A percentile compares a stretch with the other conserved stretches of the same genome.
Conservation (phyloP, 53 echinoderm and acorn worm species). For the Holothuria scabra region DNA sequence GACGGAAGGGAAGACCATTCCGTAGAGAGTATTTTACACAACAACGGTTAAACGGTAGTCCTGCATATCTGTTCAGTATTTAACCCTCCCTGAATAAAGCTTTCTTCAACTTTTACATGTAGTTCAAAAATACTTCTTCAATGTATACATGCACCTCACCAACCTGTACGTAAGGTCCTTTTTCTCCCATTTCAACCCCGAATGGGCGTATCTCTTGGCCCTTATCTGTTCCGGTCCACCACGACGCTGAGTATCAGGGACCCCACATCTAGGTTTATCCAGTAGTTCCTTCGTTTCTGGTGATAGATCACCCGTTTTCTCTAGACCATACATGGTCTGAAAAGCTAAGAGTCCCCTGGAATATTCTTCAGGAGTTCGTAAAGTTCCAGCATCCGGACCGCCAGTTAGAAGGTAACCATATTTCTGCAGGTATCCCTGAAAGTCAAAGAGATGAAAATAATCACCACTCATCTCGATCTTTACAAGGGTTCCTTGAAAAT, state of each 20-base stretch:
- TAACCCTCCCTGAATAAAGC: too few relatives aligned
- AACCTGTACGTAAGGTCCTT: conserved; percentile 87
- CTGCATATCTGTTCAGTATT: too few relatives aligned
- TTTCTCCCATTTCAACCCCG: conserved; percentile 79
- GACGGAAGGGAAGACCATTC: too few relatives aligned
- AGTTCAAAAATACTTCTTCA: too few relatives aligned
- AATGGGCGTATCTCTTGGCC: conserved; percentile 68
- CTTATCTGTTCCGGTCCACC: conserved; percentile 59
- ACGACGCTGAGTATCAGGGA: conserved; percentile 64
- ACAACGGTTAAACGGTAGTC: too few relatives aligned
- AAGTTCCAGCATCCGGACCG: conserved; percentile 73
- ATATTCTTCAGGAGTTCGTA: conserved; percentile 75
- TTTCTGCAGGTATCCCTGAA: conserved; percentile 75
- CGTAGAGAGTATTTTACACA: too few relatives aligned
- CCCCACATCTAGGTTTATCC: conserved; percentile 79
- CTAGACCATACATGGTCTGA: conserved; percentile 73
- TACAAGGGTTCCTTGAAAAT: too few relatives aligned
- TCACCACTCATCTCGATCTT: too few relatives aligned
- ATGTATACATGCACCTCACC: background rate
- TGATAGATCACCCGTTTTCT: conserved; percentile 69
- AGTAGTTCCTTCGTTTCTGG: conserved; percentile 67
- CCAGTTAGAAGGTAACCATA: conserved; percentile 72
- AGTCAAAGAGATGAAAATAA: background rate
- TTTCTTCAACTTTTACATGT: too few relatives aligned
- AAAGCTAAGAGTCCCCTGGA: conserved; percentile 68